Base-by-base conservation (phyloP, 64 coral and sea anemone species). In the Exaiptasia diaphana region DNA sequence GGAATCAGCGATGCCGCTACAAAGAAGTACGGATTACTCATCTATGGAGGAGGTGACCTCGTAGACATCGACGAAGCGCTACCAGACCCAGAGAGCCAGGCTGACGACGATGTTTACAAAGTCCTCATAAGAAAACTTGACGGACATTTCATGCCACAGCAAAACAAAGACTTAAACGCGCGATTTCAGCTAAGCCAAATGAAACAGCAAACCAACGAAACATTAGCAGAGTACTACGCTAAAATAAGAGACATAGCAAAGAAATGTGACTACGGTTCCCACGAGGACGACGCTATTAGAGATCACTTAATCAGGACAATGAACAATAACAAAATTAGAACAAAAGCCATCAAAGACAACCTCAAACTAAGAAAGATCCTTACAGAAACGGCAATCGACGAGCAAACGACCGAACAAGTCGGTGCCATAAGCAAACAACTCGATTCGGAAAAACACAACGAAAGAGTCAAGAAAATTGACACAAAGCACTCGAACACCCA, bases 221-320 rank as follows among this genome's bases (percentile, higher is more conserved):
- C 25, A 21, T 21, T 90, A 50, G 65, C 50, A 1, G 39, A 82
- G 32, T 90, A 90, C 41, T 82, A 90, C 56, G 46, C 78, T 7
- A 60, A 50, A 67, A 23, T 90, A 2, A 34, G 69, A 26, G 77
- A 90, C 12, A 55, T 75, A 3, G 87, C 87, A 7, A 74, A 20
- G 57, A 90, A 90, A 75, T 90, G 77, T 20, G 76, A 80, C 36
- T 82, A 71, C 31, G 43, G 23, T 0, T 53, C 63, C 1, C 18
- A 87, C 58, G 83, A 87, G 57, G 70, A 48, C 28, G 83, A 87
- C 15, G 71, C 83, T 15, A 82, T 87, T 27, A 65, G 76, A 69
- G 71, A 93, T 60, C 85, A 93, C 41, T 78, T 93, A 45, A 78
- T 83, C 38, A 63, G 81, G 76, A 76, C 86, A 43, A 89, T 95